Evolutionary conservation across 2,797 vertebrate genomes (phyloP).

Genomic region (Eulemur mongoz): DNA sequence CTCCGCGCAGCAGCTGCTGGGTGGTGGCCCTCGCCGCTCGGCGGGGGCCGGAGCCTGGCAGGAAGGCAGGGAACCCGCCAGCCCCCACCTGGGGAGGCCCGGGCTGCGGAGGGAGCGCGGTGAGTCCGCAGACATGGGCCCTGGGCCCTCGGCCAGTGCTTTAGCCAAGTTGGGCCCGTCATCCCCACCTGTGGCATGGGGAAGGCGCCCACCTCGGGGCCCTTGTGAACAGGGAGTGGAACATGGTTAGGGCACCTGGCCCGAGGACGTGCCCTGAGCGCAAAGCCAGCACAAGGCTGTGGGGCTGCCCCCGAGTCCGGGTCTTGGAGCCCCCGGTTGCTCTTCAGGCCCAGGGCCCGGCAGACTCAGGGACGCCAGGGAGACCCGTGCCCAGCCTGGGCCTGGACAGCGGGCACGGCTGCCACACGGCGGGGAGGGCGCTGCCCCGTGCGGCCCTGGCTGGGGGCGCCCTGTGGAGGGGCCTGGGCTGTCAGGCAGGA

Average conservation of each 20-base stretch:
- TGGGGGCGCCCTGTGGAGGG: accelerated
- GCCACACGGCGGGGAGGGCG: accelerated
- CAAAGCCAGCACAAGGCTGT: accelerated
- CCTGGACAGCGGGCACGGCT: accelerated
- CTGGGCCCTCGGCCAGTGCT: accelerated
- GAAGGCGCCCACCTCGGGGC: accelerated
- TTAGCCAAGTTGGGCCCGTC: accelerated
- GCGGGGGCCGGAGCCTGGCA: not conserved
- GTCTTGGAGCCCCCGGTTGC: accelerated
- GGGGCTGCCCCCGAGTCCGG: accelerated
- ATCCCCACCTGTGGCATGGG: accelerated
- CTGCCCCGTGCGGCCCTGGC: not conserved
- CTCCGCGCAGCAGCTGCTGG: not conserved
- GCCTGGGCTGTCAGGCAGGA: too few species aligned
- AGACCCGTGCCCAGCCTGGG: accelerated
- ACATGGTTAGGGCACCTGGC: accelerated
- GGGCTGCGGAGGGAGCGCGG: not conserved
- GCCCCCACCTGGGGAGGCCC: not conserved
- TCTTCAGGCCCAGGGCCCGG: too few species aligned
- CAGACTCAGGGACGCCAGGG: not conserved
- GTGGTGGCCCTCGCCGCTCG: not conserved
- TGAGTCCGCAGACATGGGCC: accelerated
- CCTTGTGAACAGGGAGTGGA: not conserved
- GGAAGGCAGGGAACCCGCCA: not conserved
- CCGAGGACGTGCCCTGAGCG: accelerated